Evolutionary conservation across 2,113 vertebrate species (phyloP).

Genomic region (Pungitius pungitius): DNA sequence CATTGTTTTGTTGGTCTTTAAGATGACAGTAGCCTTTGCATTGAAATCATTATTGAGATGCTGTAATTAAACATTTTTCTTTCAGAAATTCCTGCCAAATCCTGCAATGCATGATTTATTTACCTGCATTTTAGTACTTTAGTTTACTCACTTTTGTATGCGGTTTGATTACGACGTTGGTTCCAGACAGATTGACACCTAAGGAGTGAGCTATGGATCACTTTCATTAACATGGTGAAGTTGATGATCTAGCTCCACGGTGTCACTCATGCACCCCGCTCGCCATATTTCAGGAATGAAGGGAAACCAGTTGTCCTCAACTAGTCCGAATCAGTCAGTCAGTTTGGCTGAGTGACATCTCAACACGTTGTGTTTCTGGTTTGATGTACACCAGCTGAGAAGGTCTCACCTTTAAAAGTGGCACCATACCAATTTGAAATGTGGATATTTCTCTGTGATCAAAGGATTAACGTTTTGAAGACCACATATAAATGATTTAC

Average conservation of each 20-base stretch:
- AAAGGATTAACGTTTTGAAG: background rate
- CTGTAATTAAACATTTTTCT: slow-evolving; percentile 51
- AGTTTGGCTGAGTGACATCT: background rate
- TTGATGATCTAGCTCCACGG: slow-evolving; percentile 26
- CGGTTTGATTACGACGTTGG: slow-evolving; percentile 11
- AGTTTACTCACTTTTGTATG: slow-evolving; percentile 40
- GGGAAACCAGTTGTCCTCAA: slow-evolving; percentile 6
- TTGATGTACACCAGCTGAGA: background rate
- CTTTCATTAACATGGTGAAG: slow-evolving; percentile 4
- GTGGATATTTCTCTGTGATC: background rate
- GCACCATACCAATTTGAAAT: slow-evolving; percentile 44
- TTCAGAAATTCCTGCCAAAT: slow-evolving; percentile 70
- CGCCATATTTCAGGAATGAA: slow-evolving; percentile 25
- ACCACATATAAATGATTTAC: background rate
- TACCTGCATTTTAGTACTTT: slow-evolving; percentile 54
- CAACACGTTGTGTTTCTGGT: slow-evolving; percentile 3
- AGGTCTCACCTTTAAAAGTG: background rate
- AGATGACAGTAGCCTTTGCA: slow-evolving; percentile 66
- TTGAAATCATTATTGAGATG: slow-evolving; percentile 52
- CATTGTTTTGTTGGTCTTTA: slow-evolving; percentile 50
- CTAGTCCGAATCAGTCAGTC: background rate
- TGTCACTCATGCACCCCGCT: slow-evolving; percentile 17
- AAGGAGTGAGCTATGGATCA: slow-evolving; percentile 15
- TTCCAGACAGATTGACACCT: slow-evolving; percentile 4
- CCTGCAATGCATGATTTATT: slow-evolving; percentile 61